Evolutionary conservation across 2,797 vertebrate species (phyloP).

Genomic region (Schizopygopsis pylzovi): DNA sequence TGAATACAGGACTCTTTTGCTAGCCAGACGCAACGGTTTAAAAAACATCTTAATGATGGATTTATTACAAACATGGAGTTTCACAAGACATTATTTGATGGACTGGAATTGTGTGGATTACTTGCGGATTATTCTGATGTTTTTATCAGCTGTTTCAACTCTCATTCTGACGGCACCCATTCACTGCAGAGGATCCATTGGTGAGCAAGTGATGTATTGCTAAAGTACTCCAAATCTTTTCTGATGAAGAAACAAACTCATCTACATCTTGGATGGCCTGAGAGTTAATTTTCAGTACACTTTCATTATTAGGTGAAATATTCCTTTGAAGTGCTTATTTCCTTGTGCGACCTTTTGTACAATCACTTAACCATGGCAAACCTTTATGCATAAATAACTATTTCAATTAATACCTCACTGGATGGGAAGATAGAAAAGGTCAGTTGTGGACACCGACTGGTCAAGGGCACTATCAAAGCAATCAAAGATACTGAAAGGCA

Average conservation of each 20-base stretch:
- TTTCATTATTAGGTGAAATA: background rate
- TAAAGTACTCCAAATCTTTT: background rate
- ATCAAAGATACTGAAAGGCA: conserved; percentile 1
- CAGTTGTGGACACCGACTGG: background rate
- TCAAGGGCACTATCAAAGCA: background rate
- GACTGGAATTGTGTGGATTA: no score
- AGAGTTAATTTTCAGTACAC: background rate
- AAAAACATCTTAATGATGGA: no score
- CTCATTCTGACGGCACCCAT: background rate
- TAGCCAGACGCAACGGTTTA: no score
- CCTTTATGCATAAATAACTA: background rate
- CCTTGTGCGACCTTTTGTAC: background rate
- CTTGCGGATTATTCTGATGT: no score
- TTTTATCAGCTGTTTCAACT: background rate
- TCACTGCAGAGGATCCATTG: background rate
- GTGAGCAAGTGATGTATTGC: background rate
- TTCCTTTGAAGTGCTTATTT: background rate
- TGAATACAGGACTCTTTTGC: no score
- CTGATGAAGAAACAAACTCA: background rate
- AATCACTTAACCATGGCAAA: background rate
- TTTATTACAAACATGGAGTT: no score
- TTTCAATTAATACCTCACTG: background rate
- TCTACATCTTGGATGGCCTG: background rate
- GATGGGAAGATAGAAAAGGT: conserved; percentile 8
- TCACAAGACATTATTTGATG: no score